phyloP scores from a whole-genome alignment of 1,140 invertebrate species.

The Penaeus indicus region DNA sequence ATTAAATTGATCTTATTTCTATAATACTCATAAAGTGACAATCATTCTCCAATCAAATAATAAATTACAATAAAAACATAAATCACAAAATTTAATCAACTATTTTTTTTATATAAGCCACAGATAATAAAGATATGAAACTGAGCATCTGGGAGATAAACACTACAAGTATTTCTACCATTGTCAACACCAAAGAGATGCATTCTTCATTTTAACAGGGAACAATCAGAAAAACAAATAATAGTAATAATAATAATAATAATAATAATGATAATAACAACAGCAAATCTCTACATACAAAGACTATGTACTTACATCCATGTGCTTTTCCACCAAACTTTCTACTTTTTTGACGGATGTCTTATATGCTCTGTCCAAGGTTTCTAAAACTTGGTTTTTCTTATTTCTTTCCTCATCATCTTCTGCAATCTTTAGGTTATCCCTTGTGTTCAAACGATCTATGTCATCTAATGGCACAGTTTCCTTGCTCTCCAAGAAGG shows the following conservation, averaged over 20 bases:
- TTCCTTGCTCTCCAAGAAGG: conserved; percentile 90
- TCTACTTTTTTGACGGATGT: conserved; percentile 71
- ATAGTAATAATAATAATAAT: background rate
- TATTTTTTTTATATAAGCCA: no score
- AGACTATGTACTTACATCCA: conserved; percentile 73
- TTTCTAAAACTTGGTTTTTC: conserved; percentile 58
- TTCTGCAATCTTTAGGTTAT: conserved; percentile 95
- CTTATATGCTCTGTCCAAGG: conserved; percentile 64
- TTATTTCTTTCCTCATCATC: conserved; percentile 72
- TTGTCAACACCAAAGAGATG: no score
- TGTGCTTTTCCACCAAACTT: conserved; percentile 82
- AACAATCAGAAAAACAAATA: background rate
- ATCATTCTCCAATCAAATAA: no score
- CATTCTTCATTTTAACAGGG: background rate
- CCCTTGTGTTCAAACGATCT: conserved; percentile 85
- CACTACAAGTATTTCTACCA: no score
- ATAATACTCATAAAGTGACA: no score
- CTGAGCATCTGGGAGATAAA: no score
- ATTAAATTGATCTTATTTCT: no score
- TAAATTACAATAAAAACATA: no score
- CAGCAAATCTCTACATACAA: conserved; percentile 4
- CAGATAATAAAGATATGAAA: no score
- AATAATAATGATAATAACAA: background rate
- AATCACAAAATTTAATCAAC: no score
- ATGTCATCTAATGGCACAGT: conserved; percentile 83